phyloP scores from a whole-genome alignment of 2,888 invertebrate genomes.

The Lypha dubia region DNA sequence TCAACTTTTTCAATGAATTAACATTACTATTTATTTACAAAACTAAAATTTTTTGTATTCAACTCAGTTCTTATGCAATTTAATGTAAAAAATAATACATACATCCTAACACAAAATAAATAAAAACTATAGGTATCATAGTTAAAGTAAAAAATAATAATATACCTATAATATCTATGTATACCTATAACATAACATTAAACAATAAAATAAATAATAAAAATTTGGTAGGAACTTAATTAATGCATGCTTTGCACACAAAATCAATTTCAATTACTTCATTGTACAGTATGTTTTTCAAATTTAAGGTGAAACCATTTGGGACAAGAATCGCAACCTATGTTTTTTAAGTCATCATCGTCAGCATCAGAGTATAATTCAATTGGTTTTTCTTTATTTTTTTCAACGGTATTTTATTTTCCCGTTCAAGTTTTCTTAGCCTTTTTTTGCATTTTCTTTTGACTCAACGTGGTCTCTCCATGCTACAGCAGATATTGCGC shows the following conservation, averaged over 20 bases:
- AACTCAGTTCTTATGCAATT: background rate
- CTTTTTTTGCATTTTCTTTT: conserved; percentile 1
- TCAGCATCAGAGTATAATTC: no score
- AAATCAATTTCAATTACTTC: conserved; percentile 4
- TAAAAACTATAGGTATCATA: background rate
- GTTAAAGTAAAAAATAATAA: background rate
- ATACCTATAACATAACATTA: no score
- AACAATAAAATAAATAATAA: background rate
- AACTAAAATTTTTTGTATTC: background rate
- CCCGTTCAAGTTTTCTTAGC: conserved; percentile 10
- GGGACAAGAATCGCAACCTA: no score
- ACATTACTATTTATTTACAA: background rate
- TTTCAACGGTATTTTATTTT: no score
- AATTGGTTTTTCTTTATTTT: no score
- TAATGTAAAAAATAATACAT: background rate
- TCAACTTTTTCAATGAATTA: background rate
- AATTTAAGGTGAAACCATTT: conserved; percentile 35
- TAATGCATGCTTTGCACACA: conserved; percentile 19
- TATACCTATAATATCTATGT: no score
- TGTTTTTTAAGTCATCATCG: no score
- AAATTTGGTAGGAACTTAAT: background rate
- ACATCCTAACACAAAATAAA: background rate
- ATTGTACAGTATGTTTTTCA: conserved; percentile 4
- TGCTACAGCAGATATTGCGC: no score
- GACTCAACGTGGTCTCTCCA: conserved; percentile 16